Evolutionary conservation across 2,888 invertebrate species (phyloP).

Genomic region (Stenodera caucasica): DNA sequence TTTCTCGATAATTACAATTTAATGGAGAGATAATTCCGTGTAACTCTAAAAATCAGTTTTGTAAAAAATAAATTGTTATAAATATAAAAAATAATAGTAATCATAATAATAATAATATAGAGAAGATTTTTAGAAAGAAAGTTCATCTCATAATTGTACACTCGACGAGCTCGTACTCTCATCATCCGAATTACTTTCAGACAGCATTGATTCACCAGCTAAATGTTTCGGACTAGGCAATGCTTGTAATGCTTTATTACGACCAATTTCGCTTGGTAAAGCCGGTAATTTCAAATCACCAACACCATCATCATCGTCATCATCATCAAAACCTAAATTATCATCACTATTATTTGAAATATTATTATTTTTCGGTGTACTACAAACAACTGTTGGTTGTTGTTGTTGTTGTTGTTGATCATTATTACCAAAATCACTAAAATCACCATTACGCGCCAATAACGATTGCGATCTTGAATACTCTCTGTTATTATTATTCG

Average conservation of each 20-base stretch:
- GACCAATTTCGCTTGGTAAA: conserved; percentile 53
- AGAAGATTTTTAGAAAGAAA: conserved; percentile 32
- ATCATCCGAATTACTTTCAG: conserved; percentile 65
- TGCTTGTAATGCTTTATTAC: conserved; percentile 44
- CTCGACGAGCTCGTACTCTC: conserved; percentile 59
- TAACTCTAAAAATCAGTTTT: neutral
- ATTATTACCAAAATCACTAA: conserved; percentile 36
- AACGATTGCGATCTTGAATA: conserved; percentile 56
- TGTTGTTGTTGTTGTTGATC: conserved; percentile 27
- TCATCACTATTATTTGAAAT: conserved; percentile 22
- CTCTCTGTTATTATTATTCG: conserved; percentile 48
- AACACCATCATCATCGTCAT: conserved; percentile 40
- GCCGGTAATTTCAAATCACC: conserved; percentile 49
- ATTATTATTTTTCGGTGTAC: conserved; percentile 24
- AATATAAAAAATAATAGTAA: neutral
- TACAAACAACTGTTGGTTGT: conserved; percentile 19
- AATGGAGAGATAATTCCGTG: neutral
- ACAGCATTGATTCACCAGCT: conserved; percentile 70
- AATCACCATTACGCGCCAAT: conserved; percentile 40
- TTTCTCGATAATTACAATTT: no score
- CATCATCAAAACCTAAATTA: conserved; percentile 38
- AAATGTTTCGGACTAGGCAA: conserved; percentile 63
- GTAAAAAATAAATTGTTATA: neutral
- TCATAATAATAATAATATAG: neutral
- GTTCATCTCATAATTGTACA: conserved; percentile 53